phyloP scores from a whole-genome alignment of 2,113 vertebrate genomes.

The Grallaria varia region DNA sequence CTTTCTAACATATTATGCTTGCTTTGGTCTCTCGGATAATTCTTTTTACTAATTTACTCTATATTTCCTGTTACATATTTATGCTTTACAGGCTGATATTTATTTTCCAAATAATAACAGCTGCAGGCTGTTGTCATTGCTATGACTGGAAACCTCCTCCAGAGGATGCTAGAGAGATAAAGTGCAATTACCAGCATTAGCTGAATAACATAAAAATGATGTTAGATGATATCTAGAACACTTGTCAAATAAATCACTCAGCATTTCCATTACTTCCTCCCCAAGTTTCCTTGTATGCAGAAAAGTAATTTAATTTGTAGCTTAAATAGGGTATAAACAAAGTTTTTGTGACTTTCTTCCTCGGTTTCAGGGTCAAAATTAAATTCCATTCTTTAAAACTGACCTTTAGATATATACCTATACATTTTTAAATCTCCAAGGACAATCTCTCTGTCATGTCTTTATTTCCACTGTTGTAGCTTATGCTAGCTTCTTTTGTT shows the following conservation, averaged over 20 bases:
- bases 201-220: background rate
- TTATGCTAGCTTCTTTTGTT: background rate
- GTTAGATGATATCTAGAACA: background rate
- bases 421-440: background rate
- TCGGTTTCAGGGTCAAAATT: background rate
- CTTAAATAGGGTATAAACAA: background rate
- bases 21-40: background rate
- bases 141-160: background rate
- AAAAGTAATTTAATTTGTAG: background rate
- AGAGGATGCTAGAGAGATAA: conserved; percentile 27
- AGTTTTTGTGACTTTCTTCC: background rate
- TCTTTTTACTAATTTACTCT: background rate
- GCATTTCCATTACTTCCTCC: background rate
- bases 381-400: background rate
- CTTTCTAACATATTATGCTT: conserved; percentile 30
- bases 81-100: background rate
- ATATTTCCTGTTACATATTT: background rate
- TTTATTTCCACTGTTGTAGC: background rate
- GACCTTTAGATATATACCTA: background rate
- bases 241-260: background rate
- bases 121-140: background rate
- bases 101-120: background rate
- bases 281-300: background rate
- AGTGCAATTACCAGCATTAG: background rate
- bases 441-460: background rate